Evolutionary conservation across 2,797 vertebrate species (phyloP).

Genomic region (Microchirus variegatus): DNA sequence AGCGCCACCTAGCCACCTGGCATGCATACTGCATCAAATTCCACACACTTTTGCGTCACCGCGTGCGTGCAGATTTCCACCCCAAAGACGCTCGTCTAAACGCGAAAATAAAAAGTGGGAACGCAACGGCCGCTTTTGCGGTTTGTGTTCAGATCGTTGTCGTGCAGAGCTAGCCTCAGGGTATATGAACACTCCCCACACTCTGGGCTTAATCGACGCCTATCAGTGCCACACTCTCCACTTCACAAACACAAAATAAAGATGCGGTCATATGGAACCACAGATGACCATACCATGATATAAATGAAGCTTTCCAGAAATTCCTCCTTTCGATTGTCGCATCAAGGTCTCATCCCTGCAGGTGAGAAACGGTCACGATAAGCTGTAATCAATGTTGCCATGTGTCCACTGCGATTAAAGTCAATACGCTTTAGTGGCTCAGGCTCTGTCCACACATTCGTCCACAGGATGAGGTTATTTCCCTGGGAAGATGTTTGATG

Average conservation of each 20-base stretch:
- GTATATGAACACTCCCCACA: no score
- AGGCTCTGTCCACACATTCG: slow-evolving; percentile 35
- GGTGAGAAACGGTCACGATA: slow-evolving; percentile 8
- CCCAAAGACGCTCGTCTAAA: no score
- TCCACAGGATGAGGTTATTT: slow-evolving; percentile 35
- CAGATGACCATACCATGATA: neutral
- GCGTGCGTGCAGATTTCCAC: no score
- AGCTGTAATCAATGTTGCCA: slow-evolving; percentile 9
- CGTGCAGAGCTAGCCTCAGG: no score
- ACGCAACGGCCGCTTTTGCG: no score
- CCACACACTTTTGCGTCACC: no score
- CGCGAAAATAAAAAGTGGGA: no score
- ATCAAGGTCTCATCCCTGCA: neutral
- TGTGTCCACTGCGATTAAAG: slow-evolving; percentile 33
- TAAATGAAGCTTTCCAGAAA: slow-evolving; percentile 1
- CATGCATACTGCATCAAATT: no score
- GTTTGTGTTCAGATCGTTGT: no score
- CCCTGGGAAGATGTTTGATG: slow-evolving; percentile 13
- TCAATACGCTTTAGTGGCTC: slow-evolving; percentile 25
- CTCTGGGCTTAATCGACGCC: no score
- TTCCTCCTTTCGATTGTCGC: neutral
- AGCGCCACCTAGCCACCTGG: no score
- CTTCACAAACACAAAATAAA: neutral
- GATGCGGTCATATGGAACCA: neutral
- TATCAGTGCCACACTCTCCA: no score